Evolutionary conservation across 2,888 invertebrate genomes (phyloP).

Genomic region (Diplazon laetatorius): DNA sequence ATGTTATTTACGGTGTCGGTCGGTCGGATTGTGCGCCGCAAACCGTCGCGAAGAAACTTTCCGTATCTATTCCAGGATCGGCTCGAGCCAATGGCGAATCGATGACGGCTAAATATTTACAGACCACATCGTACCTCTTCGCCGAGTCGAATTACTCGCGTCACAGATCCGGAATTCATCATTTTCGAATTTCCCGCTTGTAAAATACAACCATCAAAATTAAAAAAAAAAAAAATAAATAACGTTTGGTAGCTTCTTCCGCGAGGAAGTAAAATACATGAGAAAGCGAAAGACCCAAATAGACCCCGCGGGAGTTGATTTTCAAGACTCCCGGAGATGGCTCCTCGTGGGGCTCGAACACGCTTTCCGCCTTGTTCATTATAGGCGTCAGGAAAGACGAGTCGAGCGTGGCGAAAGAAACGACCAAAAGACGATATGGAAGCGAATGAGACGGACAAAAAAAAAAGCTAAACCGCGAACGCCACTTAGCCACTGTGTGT

Average conservation of each 20-base stretch:
- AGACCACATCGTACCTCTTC: slow-evolving; percentile 34
- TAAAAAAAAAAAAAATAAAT: too few species aligned
- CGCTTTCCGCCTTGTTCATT: not conserved
- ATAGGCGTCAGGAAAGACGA: not conserved
- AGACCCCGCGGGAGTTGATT: slow-evolving; percentile 23
- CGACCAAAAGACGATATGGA: slow-evolving; percentile 8
- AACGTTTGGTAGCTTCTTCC: too few species aligned
- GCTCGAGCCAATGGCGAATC: slow-evolving; percentile 59
- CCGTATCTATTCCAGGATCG: slow-evolving; percentile 61
- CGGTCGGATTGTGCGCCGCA: slow-evolving; percentile 22
- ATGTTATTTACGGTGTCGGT: slow-evolving; percentile 62
- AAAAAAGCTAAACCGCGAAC: slow-evolving; percentile 31
- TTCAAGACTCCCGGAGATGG: not conserved
- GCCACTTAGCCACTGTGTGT: slow-evolving; percentile 32
- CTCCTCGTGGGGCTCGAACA: not conserved
- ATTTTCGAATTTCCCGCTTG: slow-evolving; percentile 17
- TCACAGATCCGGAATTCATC: slow-evolving; percentile 14
- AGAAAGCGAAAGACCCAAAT: not conserved
- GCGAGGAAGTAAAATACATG: too few species aligned
- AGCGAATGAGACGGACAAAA: slow-evolving; percentile 2
- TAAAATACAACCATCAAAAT: slow-evolving; percentile 14
- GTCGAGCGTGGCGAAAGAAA: slow-evolving; percentile 1
- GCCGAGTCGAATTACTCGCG: slow-evolving; percentile 29
- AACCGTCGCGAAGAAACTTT: slow-evolving; percentile 55
- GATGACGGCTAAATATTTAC: slow-evolving; percentile 64